Evolutionary conservation across 2,113 vertebrate species (phyloP), one percentile per base, ranked within the genome.

Genomic region (Lycocorax pyrrhopterus): DNA sequence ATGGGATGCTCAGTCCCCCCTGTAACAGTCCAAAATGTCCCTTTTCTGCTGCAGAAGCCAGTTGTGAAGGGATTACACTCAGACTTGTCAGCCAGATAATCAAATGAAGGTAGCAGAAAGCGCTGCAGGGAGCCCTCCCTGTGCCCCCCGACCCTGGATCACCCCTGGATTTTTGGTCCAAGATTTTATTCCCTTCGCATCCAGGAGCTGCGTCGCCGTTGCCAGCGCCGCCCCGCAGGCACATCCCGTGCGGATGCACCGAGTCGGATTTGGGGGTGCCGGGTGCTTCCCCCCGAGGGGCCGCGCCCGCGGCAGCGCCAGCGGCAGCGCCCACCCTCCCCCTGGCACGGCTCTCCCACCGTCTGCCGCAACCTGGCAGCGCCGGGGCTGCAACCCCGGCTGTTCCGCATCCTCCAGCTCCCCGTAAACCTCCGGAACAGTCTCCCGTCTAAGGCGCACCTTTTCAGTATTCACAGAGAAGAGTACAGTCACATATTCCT

Each of bases 401-500:
- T 73, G 53, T 6, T 55, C n/a, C 29, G 5, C 90, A 55, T 86
- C 83, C 85, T 52, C 69, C 21, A 1, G 30, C 77, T 94, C 74
- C 49, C 83, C 30, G 6, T 3, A 80, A 96, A 90, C 89, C 78
- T 94, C 89, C 25, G 58, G 72, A 90, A 87, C 14, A 23, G 82
- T 73, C 81, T 83, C 73, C 68, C 55, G 81, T 26, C 77, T 44
- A 20, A 92, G 82, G 74, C 6, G 87, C 84, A 96, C 92, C 90
- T 97, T 95, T 95, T 96, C 95, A 94, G 93, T 96, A 97, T 97
- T 93, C 95, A 96, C 93, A 95, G 93, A 95, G 95, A 96, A 96
- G 90, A 92, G 91, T 94, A 92, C 35, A 95, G 94, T 94, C 94
- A 95, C 95, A 89, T 93, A 95, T 97, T 96, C 93, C 90, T 97